Percentiles rank a stretch among this genome's conserved stretches.
phyloP scores from a whole-genome alignment of 1,140 invertebrate genomes.

The Akabosia matsudoensis region DNA sequence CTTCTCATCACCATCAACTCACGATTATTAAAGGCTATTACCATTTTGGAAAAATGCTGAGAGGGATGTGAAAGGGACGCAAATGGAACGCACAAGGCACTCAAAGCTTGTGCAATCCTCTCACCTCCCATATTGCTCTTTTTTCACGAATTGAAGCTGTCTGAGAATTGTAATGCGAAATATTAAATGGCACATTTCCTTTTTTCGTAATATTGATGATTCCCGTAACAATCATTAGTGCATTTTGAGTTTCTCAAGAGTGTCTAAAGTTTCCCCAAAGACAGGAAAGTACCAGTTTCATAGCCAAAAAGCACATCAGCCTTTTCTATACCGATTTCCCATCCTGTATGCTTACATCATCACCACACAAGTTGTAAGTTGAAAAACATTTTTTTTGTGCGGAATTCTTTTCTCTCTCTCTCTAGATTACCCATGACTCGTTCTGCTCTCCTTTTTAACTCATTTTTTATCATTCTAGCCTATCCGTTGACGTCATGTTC shows the following conservation, averaged over 20 bases:
- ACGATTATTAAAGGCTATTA: neutral
- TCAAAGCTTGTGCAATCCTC: too few relatives aligned
- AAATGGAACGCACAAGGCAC: too few relatives aligned
- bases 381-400: too few relatives aligned
- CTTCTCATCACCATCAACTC: neutral
- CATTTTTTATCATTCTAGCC: neutral
- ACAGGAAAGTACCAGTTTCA: too few relatives aligned
- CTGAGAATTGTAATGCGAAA: too few relatives aligned
- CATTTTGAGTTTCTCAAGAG: neutral
- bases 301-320: too few relatives aligned
- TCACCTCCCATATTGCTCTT: too few relatives aligned
- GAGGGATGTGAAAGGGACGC: too few relatives aligned
- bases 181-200: neutral
- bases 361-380: neutral
- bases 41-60: neutral
- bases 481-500: neutral
- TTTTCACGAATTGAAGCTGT: too few relatives aligned
- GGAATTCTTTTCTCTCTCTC: too few relatives aligned
- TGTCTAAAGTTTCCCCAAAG: neutral
- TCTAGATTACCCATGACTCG: neutral
- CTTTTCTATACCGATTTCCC: too few relatives aligned
- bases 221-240: neutral
- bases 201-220: neutral
- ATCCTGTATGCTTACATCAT: too few relatives aligned
- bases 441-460: neutral